Base-by-base conservation (phyloP, 2,888 invertebrate genomes). In the Meghimatium bilineatum region DNA sequence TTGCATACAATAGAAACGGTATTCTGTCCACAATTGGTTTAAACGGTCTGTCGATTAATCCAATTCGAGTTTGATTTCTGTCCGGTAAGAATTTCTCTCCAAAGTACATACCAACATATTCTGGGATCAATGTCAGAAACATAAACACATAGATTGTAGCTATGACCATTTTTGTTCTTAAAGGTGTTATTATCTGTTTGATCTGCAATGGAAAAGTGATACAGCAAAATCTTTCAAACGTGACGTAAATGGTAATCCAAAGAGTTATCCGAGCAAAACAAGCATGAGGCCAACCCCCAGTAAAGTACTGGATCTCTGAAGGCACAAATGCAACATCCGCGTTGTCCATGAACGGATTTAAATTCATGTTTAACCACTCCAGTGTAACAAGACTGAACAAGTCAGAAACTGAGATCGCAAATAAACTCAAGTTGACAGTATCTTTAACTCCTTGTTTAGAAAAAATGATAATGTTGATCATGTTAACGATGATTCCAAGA, bases 231-330 rank as follows among this genome's bases (percentile, higher is more conserved):
- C 56, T 56, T 23, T 56, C 56, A 12, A 23, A 6, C 1, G 78
- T 66, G 14, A 78, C 49, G 32, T 66, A 49, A 23, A 63, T 49
- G n/a, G 78, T 78, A 12, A 78, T 78, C 67, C 78, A 78, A 23
- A 60, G 10, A 6, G 78, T 78, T n/a, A 78, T 78, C 20, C 78
- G 12, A 66, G 66, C 78, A 49, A 78, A 78, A 29, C 78, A 78
- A 20, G 78, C 66, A 44, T 78, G 78, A 1, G 78, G 78, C 77
- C 77, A 77, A n/a, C 80, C 80, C 10, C 71, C 80, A 0, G 71
- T 71, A 6, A 80, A 44, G 66, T 71, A 71, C 56, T 80, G 80
- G 2, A 80, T 23, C 17, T 80, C 80, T 14, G 2, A 20, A 0
- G 71, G 56, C 12, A 49, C 80, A 56, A 56, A 56, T n/a, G 80